phyloP scores from a whole-genome alignment of 1,140 invertebrate species.

The Aphelinus certus region DNA sequence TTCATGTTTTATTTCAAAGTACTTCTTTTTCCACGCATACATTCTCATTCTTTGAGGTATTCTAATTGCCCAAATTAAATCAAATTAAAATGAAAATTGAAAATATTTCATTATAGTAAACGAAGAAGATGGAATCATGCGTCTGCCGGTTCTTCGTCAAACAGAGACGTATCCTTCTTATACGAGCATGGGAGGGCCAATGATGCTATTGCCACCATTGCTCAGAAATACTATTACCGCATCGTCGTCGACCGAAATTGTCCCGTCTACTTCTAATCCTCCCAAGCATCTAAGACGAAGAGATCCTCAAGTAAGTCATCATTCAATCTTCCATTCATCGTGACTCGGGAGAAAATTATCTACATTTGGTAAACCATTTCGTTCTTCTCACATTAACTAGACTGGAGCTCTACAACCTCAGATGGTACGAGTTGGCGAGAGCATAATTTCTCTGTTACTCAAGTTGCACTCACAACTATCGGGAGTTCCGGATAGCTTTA shows the following conservation, averaged over 20 bases:
- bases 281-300: conserved; percentile 56
- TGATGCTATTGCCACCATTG: conserved; percentile 56
- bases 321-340: conserved; percentile 23
- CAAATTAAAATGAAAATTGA: too few species aligned
- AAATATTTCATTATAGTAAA: not conserved
- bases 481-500: conserved; percentile 82
- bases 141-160: conserved; percentile 61
- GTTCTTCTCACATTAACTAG: conserved; percentile 32
- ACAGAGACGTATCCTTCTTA: conserved; percentile 54
- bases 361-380: not conserved
- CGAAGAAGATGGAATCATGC: conserved; percentile 28
- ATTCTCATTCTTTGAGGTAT: too few species aligned
- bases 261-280: conserved; percentile 64
- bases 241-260: conserved; percentile 60
- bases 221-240: conserved; percentile 62
- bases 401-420: conserved; percentile 49
- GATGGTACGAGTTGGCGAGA: conserved; percentile 79
- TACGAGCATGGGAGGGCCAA: too few species aligned
- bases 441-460: conserved; percentile 88
- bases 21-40: too few species aligned
- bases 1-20: too few species aligned
- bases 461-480: conserved; percentile 94
- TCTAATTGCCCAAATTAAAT: too few species aligned
- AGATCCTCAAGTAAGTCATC: conserved; percentile 53
- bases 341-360: too few species aligned